These are phyloP conservation scores for Danionella dracula DNA, from an alignment of 2,797 vertebrate species.

Conservation along the genomic window DNA sequence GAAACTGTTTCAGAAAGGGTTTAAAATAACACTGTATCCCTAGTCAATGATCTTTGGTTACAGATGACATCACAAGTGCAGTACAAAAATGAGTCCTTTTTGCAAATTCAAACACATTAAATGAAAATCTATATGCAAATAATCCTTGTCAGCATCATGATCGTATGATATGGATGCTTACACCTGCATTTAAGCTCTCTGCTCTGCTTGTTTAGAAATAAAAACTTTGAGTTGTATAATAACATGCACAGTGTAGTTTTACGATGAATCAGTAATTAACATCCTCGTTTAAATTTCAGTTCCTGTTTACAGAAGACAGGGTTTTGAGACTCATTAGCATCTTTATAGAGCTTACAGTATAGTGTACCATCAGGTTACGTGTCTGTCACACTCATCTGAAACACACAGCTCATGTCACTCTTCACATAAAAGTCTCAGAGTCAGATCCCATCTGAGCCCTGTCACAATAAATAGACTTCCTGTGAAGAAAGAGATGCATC, in stretches of 20 bases:
- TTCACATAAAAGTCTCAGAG: not conserved
- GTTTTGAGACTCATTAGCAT: not conserved
- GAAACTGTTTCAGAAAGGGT: not conserved
- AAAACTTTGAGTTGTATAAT: no score
- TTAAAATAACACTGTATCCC: not conserved
- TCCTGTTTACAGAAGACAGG: not conserved
- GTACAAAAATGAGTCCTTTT: no score
- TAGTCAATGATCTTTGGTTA: not conserved
- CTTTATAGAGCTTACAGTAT: not conserved
- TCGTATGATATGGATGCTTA: no score
- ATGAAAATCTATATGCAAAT: no score
- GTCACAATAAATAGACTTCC: not conserved
- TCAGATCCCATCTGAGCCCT: constrained; percentile 2
- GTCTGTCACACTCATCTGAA: no score
- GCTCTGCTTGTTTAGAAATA: no score
- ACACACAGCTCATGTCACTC: not conserved
- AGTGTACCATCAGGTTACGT: not conserved
- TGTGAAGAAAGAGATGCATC: constrained; percentile 3
- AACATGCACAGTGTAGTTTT: no score
- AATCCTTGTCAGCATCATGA: no score
- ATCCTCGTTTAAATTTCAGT: not conserved
- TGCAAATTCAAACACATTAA: no score
- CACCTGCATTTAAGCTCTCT: no score
- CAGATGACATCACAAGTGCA: not conserved
- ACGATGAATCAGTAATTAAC: no score